phyloP scores from a whole-genome alignment of 2,888 invertebrate species.

The Acrobasis suavella region DNA sequence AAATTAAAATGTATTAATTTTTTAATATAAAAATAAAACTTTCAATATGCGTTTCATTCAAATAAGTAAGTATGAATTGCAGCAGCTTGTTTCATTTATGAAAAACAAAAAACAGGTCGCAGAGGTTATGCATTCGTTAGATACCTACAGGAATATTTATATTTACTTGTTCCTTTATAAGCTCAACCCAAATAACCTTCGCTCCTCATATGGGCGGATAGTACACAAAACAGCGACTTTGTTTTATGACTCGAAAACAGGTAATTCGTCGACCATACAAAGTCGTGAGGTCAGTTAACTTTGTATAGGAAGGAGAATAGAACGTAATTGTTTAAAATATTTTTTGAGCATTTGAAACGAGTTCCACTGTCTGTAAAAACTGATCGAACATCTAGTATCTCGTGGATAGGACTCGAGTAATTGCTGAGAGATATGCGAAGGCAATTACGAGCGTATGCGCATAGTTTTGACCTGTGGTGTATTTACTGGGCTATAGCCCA shows the following conservation, averaged over 20 bases:
- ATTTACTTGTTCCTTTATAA: background rate
- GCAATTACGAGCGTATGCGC: slow-evolving; percentile 15
- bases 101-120: background rate
- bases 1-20: no score
- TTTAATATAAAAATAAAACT: no score
- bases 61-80: background rate
- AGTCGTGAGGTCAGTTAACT: slow-evolving; percentile 21
- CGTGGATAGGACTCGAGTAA: slow-evolving; percentile 15
- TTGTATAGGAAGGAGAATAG: background rate
- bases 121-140: background rate
- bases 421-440: slow-evolving; percentile 16
- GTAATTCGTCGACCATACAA: slow-evolving; percentile 17
- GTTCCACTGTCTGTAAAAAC: slow-evolving; percentile 8
- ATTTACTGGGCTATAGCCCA: no score
- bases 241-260: slow-evolving; percentile 10
- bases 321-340: slow-evolving; percentile 14
- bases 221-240: slow-evolving; percentile 13
- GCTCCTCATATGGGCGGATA: slow-evolving; percentile 12
- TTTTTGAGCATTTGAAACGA: slow-evolving; percentile 15
- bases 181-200: slow-evolving; percentile 15
- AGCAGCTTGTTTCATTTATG: background rate
- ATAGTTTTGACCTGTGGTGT: slow-evolving; percentile 6
- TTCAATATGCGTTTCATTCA: no score
- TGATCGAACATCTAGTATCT: slow-evolving; percentile 1
- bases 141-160: background rate